Conservation (phyloP, 2,797 vertebrate genomes). For the Pelobates cultripes region DNA sequence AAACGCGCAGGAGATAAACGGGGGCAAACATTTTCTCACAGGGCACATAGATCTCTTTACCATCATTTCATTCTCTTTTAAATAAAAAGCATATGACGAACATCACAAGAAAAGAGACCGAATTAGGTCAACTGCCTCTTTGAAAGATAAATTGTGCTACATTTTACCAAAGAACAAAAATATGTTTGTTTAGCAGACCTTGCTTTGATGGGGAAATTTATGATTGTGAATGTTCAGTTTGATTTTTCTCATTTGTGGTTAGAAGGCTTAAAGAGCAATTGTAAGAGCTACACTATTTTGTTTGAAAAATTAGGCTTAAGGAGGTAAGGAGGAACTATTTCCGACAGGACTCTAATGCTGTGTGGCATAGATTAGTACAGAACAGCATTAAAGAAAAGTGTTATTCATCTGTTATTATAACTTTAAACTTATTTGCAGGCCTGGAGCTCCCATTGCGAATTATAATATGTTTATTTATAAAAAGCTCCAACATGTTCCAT, state of each 20-base stretch:
- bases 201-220: too few species aligned
- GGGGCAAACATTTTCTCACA: not conserved
- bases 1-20: not conserved
- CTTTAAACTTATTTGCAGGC: too few species aligned
- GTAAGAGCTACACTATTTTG: not conserved
- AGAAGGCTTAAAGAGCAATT: not conserved
- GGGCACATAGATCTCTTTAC: not conserved
- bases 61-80: not conserved
- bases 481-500: too few species aligned
- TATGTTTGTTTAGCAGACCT: not conserved
- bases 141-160: constrained; percentile 4
- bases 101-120: not conserved
- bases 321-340: not conserved
- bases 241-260: not conserved
- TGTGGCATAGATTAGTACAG: too few species aligned
- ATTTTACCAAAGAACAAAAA: constrained; percentile 10
- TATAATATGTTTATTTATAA: too few species aligned
- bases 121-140: not conserved
- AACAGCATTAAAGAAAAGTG: too few species aligned
- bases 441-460: too few species aligned
- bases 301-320: not conserved
- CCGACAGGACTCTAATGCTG: too few species aligned
- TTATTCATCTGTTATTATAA: too few species aligned
- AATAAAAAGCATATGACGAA: not conserved
- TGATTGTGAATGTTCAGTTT: not conserved